Evolutionary conservation across 2,888 invertebrate species (phyloP), one percentile per base, ranked within the genome.

Genomic region (Cetonia aurata): DNA sequence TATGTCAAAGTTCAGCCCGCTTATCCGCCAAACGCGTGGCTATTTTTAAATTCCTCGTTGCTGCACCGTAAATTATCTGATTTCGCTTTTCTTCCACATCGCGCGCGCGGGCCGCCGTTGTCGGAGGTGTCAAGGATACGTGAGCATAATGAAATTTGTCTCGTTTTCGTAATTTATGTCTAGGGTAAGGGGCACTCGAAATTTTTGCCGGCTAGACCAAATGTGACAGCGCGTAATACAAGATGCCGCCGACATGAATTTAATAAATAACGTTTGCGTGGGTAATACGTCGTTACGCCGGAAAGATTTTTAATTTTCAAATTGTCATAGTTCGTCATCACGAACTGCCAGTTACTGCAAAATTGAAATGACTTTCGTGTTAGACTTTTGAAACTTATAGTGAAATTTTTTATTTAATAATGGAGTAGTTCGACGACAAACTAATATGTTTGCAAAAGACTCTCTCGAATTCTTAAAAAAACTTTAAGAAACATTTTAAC

Each of bases 101-200:
- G 31, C 37, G 41, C 41, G 41, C 41, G 41, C 48, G 41, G n/a
- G 17, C 42, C 10, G 19, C 15, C 12, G 42, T 17, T 31, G 62
- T 46, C 62, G 33, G 50, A 17, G 17, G 50, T 65, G 62, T 65
- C 62, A 65, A 65, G 62, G 62, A 65, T 65, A 52, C 50, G 50
- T 41, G 62, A 52, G 50, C 52, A 50, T 65, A 48, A 65, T 50
- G 50, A 65, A 65, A 65, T 50, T 65, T 65, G 37, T 65, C 62
- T 65, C 62, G 62, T 65, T 65, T 65, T 65, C 62, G 50, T 65
- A 65, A 65, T 65, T 65, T 65, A 65, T 50, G 41, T 52, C 50
- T 52, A 12, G 37, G 50, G 19, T 42, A 17, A 50, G 50, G 41
- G 52, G 50, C 37, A 37, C 33, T 33, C 17, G 33, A 17, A 9